Conservation (phyloP, 1,140 invertebrate genomes). For the Pantala flavescens region DNA sequence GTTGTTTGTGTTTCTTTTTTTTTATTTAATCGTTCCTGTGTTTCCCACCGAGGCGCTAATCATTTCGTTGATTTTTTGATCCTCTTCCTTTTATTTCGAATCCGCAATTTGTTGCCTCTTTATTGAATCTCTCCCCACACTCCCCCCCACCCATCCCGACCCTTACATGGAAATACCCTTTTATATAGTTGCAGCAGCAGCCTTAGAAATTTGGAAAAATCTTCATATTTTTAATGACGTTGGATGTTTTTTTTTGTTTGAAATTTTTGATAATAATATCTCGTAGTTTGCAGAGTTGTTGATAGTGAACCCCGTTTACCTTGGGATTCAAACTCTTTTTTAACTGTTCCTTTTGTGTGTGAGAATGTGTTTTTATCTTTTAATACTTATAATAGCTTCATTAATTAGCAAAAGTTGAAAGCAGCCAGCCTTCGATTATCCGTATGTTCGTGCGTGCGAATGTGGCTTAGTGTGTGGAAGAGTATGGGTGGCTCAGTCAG, state of each 20-base stretch:
- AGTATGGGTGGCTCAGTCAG: background rate
- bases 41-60: background rate
- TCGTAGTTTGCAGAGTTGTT: background rate
- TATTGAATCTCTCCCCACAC: background rate
- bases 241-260: background rate
- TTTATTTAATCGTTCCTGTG: background rate
- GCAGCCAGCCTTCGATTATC: slow-evolving; percentile 4
- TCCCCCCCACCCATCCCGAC: background rate
- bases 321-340: background rate
- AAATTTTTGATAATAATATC: background rate
- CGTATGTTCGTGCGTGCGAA: background rate
- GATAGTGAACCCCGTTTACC: background rate
- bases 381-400: slow-evolving; percentile 1
- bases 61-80: background rate
- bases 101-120: background rate
- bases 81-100: background rate
- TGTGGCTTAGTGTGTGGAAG: background rate
- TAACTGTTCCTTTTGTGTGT: background rate
- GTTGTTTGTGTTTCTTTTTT: background rate
- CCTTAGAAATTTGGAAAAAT: background rate
- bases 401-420: slow-evolving; percentile 14
- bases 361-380: background rate
- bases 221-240: background rate
- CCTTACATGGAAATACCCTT: background rate
- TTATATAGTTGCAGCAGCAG: slow-evolving; percentile 5